Percentiles rank a stretch among this genome's conserved stretches.
These are phyloP conservation scores for Drosophila paranaensis DNA, from an alignment of 2,888 invertebrate genomes.

Conservation along the genomic window DNA sequence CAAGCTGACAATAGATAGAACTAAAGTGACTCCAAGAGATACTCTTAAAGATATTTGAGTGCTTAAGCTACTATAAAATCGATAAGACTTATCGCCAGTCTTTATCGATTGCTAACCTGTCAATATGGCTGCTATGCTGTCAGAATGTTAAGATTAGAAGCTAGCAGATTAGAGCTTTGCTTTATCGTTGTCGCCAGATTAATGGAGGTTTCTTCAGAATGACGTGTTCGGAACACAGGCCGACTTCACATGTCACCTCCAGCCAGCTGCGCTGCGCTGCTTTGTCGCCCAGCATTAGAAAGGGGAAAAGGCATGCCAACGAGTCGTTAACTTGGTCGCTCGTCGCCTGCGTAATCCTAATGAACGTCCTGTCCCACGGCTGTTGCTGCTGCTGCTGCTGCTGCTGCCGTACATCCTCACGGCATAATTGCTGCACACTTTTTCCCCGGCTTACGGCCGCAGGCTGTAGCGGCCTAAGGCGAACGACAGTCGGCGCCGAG, in stretches of 20 bases:
- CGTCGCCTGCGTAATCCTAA: conserved; percentile 48
- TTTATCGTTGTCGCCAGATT: background rate
- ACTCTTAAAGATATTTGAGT: too few relatives aligned
- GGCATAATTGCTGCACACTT: conserved; percentile 56
- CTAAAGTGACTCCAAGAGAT: too few relatives aligned
- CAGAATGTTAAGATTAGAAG: background rate
- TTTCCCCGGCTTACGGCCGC: conserved; percentile 36
- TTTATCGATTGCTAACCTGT: background rate
- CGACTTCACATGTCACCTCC: conserved; percentile 23
- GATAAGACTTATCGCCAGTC: background rate
- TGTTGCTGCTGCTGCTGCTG: conserved; percentile 21
- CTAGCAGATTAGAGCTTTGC: background rate
- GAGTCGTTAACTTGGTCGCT: conserved; percentile 21
- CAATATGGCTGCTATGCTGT: background rate
- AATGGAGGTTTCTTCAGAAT: background rate
- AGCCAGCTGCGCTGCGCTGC: background rate
- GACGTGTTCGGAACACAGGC: background rate
- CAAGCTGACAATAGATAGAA: background rate
- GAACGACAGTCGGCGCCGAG: conserved; percentile 1
- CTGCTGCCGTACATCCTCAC: conserved; percentile 17
- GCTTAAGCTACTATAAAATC: too few relatives aligned
- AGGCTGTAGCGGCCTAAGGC: conserved; percentile 27
- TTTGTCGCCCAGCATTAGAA: background rate
- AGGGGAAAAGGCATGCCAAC: conserved; percentile 21
- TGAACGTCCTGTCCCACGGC: conserved; percentile 49